Evolutionary conservation across 2,113 vertebrate species (phyloP).

Genomic region (Speoplatyrhinus poulsoni): DNA sequence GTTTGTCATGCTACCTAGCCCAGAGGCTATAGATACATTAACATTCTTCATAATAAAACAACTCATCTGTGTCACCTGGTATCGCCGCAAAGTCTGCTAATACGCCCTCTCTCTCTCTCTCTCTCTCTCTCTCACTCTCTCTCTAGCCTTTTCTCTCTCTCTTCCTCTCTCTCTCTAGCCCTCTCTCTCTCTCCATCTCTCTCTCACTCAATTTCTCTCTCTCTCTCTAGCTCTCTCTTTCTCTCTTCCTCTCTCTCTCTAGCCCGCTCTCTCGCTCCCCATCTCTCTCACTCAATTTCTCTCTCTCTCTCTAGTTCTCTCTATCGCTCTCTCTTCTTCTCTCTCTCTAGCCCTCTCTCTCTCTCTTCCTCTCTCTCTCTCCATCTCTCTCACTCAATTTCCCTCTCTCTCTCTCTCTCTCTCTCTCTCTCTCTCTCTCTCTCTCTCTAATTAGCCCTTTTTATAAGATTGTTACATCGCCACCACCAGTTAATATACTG

Average conservation of each 20-base stretch:
- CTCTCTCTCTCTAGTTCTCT: conserved; percentile 16
- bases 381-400: not conserved
- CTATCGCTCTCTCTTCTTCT: not conserved
- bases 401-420: conserved; percentile 21
- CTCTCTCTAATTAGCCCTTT: not conserved
- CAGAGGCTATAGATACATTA: not conserved
- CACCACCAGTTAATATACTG: too few species aligned
- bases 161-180: too few species aligned
- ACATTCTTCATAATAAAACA: too few species aligned
- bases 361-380: conserved; percentile 24
- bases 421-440: conserved; percentile 3
- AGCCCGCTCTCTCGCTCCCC: too few species aligned
- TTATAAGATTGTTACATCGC: too few species aligned
- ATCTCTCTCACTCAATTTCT: too few species aligned
- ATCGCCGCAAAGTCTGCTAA: too few species aligned
- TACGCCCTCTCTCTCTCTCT: conserved; percentile 17
- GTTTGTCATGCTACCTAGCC: not conserved
- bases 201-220: not conserved
- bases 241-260: not conserved
- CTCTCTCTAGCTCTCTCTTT: conserved; percentile 30
- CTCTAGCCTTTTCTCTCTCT: too few species aligned
- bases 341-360: not conserved
- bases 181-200: too few species aligned
- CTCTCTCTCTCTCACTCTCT: not conserved
- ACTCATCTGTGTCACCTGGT: too few species aligned